These are phyloP conservation scores for Parasteatoda lunata DNA, from an alignment of 2,888 invertebrate genomes.

Conservation along the genomic window DNA sequence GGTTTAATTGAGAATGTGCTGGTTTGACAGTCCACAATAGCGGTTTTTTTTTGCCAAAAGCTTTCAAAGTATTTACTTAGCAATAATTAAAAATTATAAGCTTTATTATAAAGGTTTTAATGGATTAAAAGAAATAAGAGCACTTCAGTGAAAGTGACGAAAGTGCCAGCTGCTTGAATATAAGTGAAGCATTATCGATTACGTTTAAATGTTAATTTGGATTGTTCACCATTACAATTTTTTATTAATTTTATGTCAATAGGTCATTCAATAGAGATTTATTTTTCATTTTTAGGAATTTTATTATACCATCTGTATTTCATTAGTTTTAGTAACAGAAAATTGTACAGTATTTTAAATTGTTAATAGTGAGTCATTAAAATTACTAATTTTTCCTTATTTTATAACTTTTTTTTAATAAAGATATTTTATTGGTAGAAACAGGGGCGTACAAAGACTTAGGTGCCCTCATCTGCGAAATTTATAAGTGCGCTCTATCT, in stretches of 20 bases:
- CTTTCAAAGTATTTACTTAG: slow-evolving; percentile 20
- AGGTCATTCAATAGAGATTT: not conserved
- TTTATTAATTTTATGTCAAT: not conserved
- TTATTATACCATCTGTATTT: too few species aligned
- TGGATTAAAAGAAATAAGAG: not conserved
- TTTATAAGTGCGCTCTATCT: too few species aligned
- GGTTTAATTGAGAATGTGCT: slow-evolving; percentile 17
- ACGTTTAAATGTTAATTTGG: slow-evolving; percentile 17
- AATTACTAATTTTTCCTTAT: too few species aligned
- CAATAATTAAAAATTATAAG: slow-evolving; percentile 27
- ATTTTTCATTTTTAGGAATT: not conserved
- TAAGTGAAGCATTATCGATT: slow-evolving; percentile 2
- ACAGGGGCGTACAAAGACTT: too few species aligned
- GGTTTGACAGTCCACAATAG: slow-evolving; percentile 3
- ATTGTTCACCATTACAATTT: not conserved
- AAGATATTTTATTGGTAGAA: too few species aligned
- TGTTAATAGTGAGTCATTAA: too few species aligned
- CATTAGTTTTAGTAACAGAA: too few species aligned
- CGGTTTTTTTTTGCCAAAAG: slow-evolving; percentile 4
- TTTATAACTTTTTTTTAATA: too few species aligned
- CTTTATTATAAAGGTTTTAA: slow-evolving; percentile 23
- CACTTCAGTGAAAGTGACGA: not conserved
- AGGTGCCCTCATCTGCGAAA: too few species aligned
- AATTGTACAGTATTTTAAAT: too few species aligned
- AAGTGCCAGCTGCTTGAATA: slow-evolving; percentile 9